phyloP scores from a whole-genome alignment of 2,888 invertebrate genomes.

The Euzetes globulus region DNA sequence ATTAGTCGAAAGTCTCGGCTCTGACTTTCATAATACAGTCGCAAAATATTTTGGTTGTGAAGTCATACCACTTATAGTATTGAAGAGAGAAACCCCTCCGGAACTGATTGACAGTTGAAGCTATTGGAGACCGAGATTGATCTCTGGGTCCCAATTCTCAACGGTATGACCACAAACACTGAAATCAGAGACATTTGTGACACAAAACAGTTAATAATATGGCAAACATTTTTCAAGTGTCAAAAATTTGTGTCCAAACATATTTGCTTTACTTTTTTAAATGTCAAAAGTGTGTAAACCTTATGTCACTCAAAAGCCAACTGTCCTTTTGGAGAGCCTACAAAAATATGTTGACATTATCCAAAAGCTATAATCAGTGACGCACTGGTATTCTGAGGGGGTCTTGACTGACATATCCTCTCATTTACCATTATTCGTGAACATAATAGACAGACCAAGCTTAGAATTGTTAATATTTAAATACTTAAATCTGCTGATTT shows the following conservation, averaged over 20 bases:
- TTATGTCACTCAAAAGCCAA: neutral
- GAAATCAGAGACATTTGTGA: neutral
- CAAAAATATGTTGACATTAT: neutral
- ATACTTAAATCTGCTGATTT: too few relatives aligned
- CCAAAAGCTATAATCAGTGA: neutral
- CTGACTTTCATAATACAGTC: neutral
- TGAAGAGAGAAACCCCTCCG: neutral
- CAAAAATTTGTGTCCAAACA: neutral
- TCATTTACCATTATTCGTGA: too few relatives aligned
- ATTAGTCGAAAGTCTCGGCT: neutral
- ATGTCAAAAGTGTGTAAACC: neutral
- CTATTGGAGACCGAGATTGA: neutral
- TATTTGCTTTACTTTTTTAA: neutral
- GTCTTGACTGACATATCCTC: too few relatives aligned
- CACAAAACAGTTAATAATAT: neutral
- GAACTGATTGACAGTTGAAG: conserved; percentile 3
- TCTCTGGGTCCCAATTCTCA: neutral
- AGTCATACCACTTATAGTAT: neutral
- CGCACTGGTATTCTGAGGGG: too few relatives aligned
- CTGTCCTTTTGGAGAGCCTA: too few relatives aligned
- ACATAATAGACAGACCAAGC: too few relatives aligned
- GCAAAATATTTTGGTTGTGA: neutral
- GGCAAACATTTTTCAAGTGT: neutral
- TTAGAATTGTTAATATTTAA: too few relatives aligned
- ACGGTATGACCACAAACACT: conserved; percentile 9